Conservation (phyloP, 2,113 vertebrate genomes). For the Aepyceros melampus region DNA sequence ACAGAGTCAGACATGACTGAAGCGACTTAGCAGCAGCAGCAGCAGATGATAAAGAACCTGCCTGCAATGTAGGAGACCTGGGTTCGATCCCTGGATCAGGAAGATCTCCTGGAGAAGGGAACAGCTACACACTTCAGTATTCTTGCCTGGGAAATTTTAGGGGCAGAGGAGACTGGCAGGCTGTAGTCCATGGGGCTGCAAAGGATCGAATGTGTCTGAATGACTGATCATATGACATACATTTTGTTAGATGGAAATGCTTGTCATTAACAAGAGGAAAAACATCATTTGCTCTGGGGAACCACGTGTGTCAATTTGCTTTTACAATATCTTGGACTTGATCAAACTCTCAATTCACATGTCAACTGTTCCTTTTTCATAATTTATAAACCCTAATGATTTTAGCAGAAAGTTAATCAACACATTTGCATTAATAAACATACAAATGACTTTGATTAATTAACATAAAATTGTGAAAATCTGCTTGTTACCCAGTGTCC, state of each 20-base stretch:
- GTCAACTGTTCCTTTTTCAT: background rate
- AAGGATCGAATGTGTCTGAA: background rate
- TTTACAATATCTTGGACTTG: background rate
- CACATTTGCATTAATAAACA: slow-evolving; percentile 18
- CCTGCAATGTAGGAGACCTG: background rate
- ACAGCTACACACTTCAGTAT: background rate
- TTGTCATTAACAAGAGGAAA: background rate
- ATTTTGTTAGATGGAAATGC: background rate
- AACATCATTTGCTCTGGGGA: background rate
- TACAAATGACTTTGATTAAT: background rate
- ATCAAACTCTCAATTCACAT: background rate
- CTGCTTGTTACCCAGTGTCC: background rate
- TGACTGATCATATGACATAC: background rate
- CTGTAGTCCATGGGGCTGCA: background rate
- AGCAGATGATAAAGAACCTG: background rate
- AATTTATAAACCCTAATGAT: background rate
- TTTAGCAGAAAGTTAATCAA: slow-evolving; percentile 1
- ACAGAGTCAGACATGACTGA: no score
- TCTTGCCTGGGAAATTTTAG: background rate
- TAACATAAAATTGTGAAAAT: background rate
- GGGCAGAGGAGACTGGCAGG: background rate
- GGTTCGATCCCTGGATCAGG: background rate
- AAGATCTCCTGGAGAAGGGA: background rate
- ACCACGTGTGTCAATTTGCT: background rate
- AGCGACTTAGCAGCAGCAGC: no score